Conservation (phyloP, 2,113 vertebrate species). For the Toxostoma redivivum region DNA sequence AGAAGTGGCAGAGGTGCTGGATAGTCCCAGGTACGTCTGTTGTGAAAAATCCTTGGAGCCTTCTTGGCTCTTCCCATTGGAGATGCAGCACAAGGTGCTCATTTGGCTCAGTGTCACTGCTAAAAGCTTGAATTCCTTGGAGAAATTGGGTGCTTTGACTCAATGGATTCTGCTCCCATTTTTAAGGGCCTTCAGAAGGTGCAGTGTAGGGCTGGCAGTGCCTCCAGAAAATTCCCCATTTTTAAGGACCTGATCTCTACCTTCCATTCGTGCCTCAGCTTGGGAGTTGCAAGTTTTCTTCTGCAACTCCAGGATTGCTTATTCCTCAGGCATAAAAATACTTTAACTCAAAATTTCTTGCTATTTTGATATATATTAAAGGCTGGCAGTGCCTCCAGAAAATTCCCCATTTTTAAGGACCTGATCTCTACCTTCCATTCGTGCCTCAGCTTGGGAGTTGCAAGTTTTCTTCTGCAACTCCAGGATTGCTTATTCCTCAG, state of each 20-base stretch:
- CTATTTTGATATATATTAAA: not conserved
- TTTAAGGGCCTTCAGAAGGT: not conserved
- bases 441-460: not conserved
- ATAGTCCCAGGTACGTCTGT: slow-evolving; percentile 12
- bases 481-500: not conserved
- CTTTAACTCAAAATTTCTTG: not conserved
- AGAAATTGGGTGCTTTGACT: not conserved
- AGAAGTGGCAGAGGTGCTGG: slow-evolving; percentile 37
- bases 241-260: not conserved
- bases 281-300: not conserved
- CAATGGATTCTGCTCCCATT: not conserved
- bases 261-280: not conserved
- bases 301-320: not conserved
- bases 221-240: fast-evolving
- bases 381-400: not conserved
- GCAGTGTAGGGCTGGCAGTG: not conserved
- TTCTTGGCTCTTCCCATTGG: not conserved
- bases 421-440: not conserved
- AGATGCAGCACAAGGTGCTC: not conserved
- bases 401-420: fast-evolving
- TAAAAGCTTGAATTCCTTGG: not conserved
- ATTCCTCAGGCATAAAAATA: not conserved
- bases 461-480: not conserved
- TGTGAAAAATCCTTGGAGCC: not conserved
- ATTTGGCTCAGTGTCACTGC: not conserved